These are phyloP conservation scores for Parambassis ranga DNA, from an alignment of 2,797 vertebrate genomes.

Conservation along the genomic window DNA sequence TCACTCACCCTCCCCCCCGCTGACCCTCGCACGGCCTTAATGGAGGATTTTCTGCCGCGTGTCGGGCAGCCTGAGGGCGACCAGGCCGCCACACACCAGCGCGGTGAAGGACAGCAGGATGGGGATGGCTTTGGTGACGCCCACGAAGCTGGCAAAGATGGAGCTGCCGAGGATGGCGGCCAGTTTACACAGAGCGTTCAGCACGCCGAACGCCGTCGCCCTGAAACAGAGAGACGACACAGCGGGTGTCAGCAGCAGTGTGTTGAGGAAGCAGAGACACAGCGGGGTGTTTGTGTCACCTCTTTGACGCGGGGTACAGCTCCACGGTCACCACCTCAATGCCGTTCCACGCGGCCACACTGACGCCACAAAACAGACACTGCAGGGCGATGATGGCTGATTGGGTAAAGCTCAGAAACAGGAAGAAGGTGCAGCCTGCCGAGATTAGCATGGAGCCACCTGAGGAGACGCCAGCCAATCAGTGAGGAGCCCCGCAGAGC, in stretches of 20 bases:
- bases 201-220: conserved; percentile 93
- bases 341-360: conserved; percentile 94
- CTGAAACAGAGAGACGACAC: conserved; percentile 64
- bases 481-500: neutral
- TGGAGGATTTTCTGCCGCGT: conserved; percentile 93
- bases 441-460: conserved; percentile 94
- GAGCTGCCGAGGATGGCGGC: conserved; percentile 92
- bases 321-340: conserved; percentile 96
- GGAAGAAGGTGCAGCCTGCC: conserved; percentile 90
- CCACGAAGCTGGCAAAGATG: conserved; percentile 93
- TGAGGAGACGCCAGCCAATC: conserved; percentile 35
- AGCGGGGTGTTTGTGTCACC: conserved; percentile 67
- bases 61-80: conserved; percentile 92
- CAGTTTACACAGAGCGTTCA: conserved; percentile 93
- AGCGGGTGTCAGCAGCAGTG: too few relatives aligned
- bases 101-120: conserved; percentile 91
- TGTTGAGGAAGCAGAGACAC: too few relatives aligned
- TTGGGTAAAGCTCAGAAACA: conserved; percentile 93
- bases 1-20: neutral
- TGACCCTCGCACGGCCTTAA: conserved; percentile 62
- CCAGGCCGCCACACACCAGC: conserved; percentile 88
- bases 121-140: conserved; percentile 89
- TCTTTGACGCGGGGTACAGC: conserved; percentile 92
- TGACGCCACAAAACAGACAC: conserved; percentile 94
- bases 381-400: conserved; percentile 94